Conservation (phyloP, 1,140 invertebrate genomes). For the Plodia interpunctella region DNA sequence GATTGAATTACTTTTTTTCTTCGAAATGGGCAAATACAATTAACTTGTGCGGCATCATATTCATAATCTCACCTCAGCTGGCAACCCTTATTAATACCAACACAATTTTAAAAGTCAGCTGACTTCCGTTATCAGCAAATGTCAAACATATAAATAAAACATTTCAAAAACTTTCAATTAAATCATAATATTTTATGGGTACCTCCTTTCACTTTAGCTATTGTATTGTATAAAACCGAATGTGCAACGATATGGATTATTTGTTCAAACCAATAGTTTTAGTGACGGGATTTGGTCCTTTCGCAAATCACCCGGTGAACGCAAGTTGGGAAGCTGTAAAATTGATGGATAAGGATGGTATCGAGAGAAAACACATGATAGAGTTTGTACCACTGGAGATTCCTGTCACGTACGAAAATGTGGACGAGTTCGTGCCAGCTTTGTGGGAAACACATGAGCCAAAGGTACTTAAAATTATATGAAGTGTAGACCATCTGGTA, state of each 20-base stretch:
- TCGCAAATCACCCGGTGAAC: slow-evolving; percentile 81
- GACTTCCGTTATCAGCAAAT: not conserved
- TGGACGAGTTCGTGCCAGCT: slow-evolving; percentile 78
- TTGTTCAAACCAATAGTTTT: slow-evolving; percentile 70
- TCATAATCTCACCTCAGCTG: not conserved
- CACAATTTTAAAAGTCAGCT: not conserved
- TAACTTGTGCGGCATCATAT: too few relatives aligned
- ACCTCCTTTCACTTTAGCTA: not conserved
- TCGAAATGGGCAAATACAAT: not conserved
- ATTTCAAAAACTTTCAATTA: slow-evolving; percentile 1
- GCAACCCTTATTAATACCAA: not conserved
- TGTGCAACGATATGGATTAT: slow-evolving; percentile 44
- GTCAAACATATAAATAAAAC: slow-evolving; percentile 15
- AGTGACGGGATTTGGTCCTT: slow-evolving; percentile 87
- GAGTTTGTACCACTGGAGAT: slow-evolving; percentile 80
- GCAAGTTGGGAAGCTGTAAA: slow-evolving; percentile 88
- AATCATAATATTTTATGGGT: not conserved
- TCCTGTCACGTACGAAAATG: slow-evolving; percentile 82
- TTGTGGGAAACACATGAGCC: slow-evolving; percentile 82
- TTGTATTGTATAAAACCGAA: slow-evolving; percentile 14
- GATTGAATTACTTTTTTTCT: too few relatives aligned
- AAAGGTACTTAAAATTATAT: slow-evolving; percentile 76
- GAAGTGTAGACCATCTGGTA: too few relatives aligned
- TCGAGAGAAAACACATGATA: slow-evolving; percentile 72
- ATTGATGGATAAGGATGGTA: slow-evolving; percentile 70